phyloP scores from a whole-genome alignment of 2,797 vertebrate species.

The Hyperoplus immaculatus region DNA sequence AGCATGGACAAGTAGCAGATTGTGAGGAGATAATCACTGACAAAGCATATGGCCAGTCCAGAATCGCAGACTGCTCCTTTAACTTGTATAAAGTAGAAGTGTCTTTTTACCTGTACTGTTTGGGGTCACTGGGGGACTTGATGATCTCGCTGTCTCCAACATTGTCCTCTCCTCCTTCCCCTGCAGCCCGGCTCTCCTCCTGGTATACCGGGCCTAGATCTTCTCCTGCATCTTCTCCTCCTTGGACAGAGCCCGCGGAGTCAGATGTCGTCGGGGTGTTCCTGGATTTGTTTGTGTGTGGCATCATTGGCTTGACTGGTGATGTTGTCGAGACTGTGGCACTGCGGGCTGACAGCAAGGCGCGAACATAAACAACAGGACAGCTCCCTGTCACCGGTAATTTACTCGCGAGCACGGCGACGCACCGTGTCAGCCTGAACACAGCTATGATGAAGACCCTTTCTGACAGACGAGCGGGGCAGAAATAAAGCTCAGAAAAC shows the following conservation, averaged over 20 bases:
- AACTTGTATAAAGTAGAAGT: background rate
- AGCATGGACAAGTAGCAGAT: no score
- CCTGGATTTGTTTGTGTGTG: slow-evolving; percentile 85
- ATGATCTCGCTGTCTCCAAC: slow-evolving; percentile 89
- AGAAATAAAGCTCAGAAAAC: slow-evolving; percentile 9
- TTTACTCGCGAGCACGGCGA: slow-evolving; percentile 58
- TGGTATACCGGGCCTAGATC: slow-evolving; percentile 38
- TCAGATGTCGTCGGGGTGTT: slow-evolving; percentile 64
- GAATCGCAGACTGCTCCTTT: background rate
- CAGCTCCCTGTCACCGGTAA: slow-evolving; percentile 53
- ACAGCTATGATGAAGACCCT: slow-evolving; percentile 70
- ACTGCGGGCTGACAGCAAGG: slow-evolving; percentile 65
- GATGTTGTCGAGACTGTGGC: slow-evolving; percentile 52
- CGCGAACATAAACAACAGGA: slow-evolving; percentile 58
- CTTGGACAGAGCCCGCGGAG: slow-evolving; percentile 50
- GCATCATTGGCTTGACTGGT: slow-evolving; percentile 79
- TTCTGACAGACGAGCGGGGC: slow-evolving; percentile 10
- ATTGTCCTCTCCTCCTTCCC: slow-evolving; percentile 75
- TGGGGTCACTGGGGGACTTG: slow-evolving; percentile 96
- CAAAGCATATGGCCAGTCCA: no score
- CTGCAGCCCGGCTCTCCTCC: slow-evolving; percentile 42
- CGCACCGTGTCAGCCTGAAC: slow-evolving; percentile 70
- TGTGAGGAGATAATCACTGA: no score
- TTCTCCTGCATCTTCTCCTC: slow-evolving; percentile 43
- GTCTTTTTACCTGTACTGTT: slow-evolving; percentile 92